Base-by-base conservation (phyloP, 1,140 invertebrate species). In the Neodiprion lecontei region DNA sequence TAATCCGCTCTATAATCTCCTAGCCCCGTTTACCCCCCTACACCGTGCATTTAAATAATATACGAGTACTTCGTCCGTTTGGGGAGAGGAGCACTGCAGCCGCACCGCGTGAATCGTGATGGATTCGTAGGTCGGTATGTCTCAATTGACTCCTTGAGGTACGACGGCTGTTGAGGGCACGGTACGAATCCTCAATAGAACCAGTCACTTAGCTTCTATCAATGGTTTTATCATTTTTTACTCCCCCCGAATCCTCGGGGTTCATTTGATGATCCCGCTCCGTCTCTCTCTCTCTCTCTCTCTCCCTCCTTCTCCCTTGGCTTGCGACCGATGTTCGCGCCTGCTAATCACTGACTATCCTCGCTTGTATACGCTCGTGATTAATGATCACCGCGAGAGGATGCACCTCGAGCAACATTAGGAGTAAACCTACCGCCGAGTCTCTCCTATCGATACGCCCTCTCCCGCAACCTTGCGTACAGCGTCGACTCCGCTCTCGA, bases 381-480 rank as follows among this genome's bases (percentile, higher is more conserved):
- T 69, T 69, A 23, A 69, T 69, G 68, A 69, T 69, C 23, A 69
- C 7, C 4, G 9, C 28, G 11, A 14, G 53, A 4, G 7, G 72
- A 69, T 74, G 76, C 78, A 79, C 74, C 73, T 74, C 77, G 77
- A 81, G 66, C 81, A 77, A 79, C 78, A 75, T 79, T 77, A 79
- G 81, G 79, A 80, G 79, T 77, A 76, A 82, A 84, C 80, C 82
- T 82, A 85, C 82, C 82, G 83, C 82, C 1, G 28, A 83, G 82
- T 75, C 77, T 75, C 77, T 80, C 78, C 78, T 79, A 83, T 84
- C 82, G 81, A 84, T 84, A 79, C 79, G 68, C 47, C 68, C 61
- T 21, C 61, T 66, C 21, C 61, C 7, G 61, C 61, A 14, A 66
- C 21, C 21, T 66, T 66, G 61, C 14, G 7, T 7, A n/a, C 21